phyloP scores from a whole-genome alignment of 2,113 vertebrate genomes.

The Oriolus oriolus region DNA sequence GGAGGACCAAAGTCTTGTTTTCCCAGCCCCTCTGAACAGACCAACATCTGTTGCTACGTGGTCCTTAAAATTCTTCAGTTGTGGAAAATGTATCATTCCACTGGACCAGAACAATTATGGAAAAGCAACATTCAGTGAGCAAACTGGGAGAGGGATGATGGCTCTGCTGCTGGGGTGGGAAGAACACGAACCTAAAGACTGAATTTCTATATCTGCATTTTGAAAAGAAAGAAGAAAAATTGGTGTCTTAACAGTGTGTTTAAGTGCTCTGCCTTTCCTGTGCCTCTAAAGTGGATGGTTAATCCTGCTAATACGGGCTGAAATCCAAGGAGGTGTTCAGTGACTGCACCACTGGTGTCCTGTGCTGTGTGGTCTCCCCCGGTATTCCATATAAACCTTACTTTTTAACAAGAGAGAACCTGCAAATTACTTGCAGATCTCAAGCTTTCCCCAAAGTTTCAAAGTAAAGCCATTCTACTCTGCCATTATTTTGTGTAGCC shows the following conservation, averaged over 20 bases:
- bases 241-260: background rate
- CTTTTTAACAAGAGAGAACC: background rate
- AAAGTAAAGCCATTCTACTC: constrained; percentile 15
- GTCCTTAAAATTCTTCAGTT: background rate
- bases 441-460: constrained; percentile 20
- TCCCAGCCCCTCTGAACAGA: background rate
- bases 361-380: background rate
- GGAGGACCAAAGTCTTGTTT: constrained; percentile 39
- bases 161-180: background rate
- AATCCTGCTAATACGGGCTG: background rate
- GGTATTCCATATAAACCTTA: background rate
- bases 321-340: background rate
- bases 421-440: background rate
- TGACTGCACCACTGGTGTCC: background rate
- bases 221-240: background rate
- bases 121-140: background rate
- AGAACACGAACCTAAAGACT: background rate
- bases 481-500: background rate
- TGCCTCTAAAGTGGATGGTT: constrained; percentile 35
- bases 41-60: background rate
- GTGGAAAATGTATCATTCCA: background rate
- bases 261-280: constrained; percentile 41
- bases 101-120: background rate
- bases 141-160: background rate
- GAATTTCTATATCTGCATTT: background rate